Evolutionary conservation across 1,140 invertebrate genomes (phyloP).

Genomic region (honey bee (Apis mellifera)): Amel_HAv3.1 CM009931.2:13556001-13556500

Average conservation of each 20-base stretch:
- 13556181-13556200: slow-evolving; percentile 5
- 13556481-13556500: not conserved
- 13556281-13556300: slow-evolving; percentile 52
- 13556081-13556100: slow-evolving; percentile 61
- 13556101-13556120: slow-evolving; percentile 62
- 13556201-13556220: not conserved
- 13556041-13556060: slow-evolving; percentile 63
- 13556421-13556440: slow-evolving; percentile 6
- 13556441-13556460: slow-evolving; percentile 9
- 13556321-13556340: slow-evolving; percentile 46
- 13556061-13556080: slow-evolving; percentile 53
- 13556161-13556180: too few relatives aligned
- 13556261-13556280: slow-evolving; percentile 19
- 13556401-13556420: not conserved
- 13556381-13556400: slow-evolving; percentile 28
- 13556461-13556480: not conserved
- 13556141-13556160: slow-evolving; percentile 41
- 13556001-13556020: slow-evolving; percentile 56
- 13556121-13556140: slow-evolving; percentile 35
- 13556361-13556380: slow-evolving; percentile 18
- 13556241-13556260: slow-evolving; percentile 49
- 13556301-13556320: slow-evolving; percentile 32
- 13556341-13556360: slow-evolving; percentile 50
- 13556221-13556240: slow-evolving; percentile 37
- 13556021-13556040: slow-evolving; percentile 49